Evolutionary conservation across 2,888 invertebrate genomes (phyloP).

Genomic region (Trilocha varians): DNA sequence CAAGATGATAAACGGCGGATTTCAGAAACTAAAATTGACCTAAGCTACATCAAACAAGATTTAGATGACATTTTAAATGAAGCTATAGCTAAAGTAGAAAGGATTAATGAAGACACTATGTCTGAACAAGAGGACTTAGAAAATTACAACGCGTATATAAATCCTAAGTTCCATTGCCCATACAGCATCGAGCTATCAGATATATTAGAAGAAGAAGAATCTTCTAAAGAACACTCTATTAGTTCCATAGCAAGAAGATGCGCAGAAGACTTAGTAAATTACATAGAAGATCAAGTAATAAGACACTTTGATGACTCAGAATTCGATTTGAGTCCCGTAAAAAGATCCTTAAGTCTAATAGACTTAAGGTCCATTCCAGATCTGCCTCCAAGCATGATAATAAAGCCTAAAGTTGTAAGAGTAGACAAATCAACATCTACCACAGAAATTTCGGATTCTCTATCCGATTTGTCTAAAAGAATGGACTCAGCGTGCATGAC

Average conservation of each 20-base stretch:
- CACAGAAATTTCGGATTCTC: conserved; percentile 52
- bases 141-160: conserved; percentile 55
- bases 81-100: conserved; percentile 37
- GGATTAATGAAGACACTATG: conserved; percentile 51
- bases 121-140: conserved; percentile 57
- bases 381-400: conserved; percentile 55
- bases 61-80: conserved; percentile 52
- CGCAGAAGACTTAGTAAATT: conserved; percentile 46
- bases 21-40: conserved; percentile 56
- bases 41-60: conserved; percentile 56
- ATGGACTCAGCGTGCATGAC: conserved; percentile 57
- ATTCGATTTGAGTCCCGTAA: conserved; percentile 47
- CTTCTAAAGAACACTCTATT: conserved; percentile 38
- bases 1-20: conserved; percentile 42
- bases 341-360: conserved; percentile 52
- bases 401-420: conserved; percentile 51
- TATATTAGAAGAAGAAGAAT: conserved; percentile 62
- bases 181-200: conserved; percentile 61
- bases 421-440: conserved; percentile 63
- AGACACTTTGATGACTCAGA: conserved; percentile 43
- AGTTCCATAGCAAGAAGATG: conserved; percentile 29
- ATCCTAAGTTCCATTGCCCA: conserved; percentile 45
- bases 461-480: conserved; percentile 45
- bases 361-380: conserved; percentile 61
- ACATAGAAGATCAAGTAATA: conserved; percentile 49